Evolutionary conservation across 1,140 invertebrate genomes (phyloP).

Genomic region (Drosophila pseudoananassae): DNA sequence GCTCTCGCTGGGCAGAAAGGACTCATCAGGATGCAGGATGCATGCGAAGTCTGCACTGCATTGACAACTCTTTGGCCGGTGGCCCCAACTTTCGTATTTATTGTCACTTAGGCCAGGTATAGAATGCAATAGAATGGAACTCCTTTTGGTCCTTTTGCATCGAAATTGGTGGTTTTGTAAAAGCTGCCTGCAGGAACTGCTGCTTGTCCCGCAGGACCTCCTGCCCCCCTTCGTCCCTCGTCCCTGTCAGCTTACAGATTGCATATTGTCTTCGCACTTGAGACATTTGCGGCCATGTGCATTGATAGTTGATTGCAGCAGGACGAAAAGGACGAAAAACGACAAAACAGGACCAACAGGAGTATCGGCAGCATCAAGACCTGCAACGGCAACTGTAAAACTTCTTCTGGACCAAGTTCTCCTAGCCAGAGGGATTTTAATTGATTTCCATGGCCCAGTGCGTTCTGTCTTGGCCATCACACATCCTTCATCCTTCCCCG

Average conservation of each 20-base stretch:
- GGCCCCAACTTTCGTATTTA: slow-evolving; percentile 56
- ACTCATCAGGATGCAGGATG: slow-evolving; percentile 53
- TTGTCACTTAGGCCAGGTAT: slow-evolving; percentile 43
- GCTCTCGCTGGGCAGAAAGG: background rate
- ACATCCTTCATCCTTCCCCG: background rate
- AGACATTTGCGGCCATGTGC: slow-evolving; percentile 56
- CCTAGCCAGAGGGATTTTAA: slow-evolving; percentile 76
- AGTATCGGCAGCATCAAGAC: background rate
- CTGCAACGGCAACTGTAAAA: slow-evolving; percentile 43
- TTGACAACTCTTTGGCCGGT: slow-evolving; percentile 53
- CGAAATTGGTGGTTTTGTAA: slow-evolving; percentile 80
- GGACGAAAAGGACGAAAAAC: slow-evolving; percentile 15
- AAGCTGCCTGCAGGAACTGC: slow-evolving; percentile 54
- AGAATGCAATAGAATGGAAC: background rate
- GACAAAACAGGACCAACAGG: background rate
- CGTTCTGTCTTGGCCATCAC: slow-evolving; percentile 71
- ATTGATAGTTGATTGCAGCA: slow-evolving; percentile 76
- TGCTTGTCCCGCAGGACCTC: slow-evolving; percentile 19
- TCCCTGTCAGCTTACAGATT: slow-evolving; percentile 37
- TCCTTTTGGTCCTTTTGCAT: slow-evolving; percentile 12
- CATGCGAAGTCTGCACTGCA: slow-evolving; percentile 34
- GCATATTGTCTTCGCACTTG: slow-evolving; percentile 36
- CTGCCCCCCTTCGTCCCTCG: background rate
- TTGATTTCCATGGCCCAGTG: slow-evolving; percentile 83
- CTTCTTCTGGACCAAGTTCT: slow-evolving; percentile 43